Conservation (phyloP, 2,113 vertebrate genomes). For the Leptobrachium leishanense region DNA sequence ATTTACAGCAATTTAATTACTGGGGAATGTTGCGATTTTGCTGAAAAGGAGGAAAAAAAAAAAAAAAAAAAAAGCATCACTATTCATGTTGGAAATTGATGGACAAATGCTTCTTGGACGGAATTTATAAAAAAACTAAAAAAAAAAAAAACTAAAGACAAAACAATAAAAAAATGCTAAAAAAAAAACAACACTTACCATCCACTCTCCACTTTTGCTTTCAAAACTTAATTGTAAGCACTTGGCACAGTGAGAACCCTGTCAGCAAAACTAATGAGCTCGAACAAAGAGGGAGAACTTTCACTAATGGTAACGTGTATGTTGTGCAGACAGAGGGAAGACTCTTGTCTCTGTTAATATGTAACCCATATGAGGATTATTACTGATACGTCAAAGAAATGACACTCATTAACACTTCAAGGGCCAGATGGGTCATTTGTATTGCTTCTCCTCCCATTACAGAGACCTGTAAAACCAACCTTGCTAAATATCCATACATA, state of each 20-base stretch:
- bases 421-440: neutral
- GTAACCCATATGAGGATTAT: slow-evolving; percentile 4
- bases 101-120: slow-evolving; percentile 83
- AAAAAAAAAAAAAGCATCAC: slow-evolving; percentile 36
- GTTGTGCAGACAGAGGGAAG: slow-evolving; percentile 22
- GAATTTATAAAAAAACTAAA: slow-evolving; percentile 56
- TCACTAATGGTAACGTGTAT: slow-evolving; percentile 47
- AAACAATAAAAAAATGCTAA: no score
- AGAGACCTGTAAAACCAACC: no score
- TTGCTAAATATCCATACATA: no score
- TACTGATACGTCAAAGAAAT: neutral
- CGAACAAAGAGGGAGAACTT: slow-evolving; percentile 57
- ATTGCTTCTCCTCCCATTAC: neutral
- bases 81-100: slow-evolving; percentile 64
- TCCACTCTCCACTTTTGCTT: slow-evolving; percentile 79
- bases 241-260: slow-evolving; percentile 75
- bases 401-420: neutral
- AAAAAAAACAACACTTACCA: slow-evolving; percentile 61
- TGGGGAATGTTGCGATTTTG: slow-evolving; percentile 81
- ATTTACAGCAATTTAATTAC: slow-evolving; percentile 83
- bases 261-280: slow-evolving; percentile 64
- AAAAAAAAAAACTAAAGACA: neutral
- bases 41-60: slow-evolving; percentile 69
- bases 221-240: slow-evolving; percentile 72
- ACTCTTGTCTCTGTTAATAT: slow-evolving; percentile 24